Evolutionary conservation across 1,140 invertebrate species (phyloP).

Genomic region (Formica exsecta): DNA sequence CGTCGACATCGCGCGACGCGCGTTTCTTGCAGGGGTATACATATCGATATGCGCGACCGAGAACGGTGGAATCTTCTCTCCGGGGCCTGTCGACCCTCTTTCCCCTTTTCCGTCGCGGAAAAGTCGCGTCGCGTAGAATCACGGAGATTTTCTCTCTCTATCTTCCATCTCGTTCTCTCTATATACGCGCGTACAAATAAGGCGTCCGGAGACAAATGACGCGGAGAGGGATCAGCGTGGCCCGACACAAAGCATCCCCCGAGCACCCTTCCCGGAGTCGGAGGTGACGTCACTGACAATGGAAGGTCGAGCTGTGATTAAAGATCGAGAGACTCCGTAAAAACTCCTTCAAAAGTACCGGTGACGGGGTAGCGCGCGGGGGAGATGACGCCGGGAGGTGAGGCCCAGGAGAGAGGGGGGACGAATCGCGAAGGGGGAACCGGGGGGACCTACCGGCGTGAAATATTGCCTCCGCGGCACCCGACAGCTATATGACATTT

Average conservation of each 20-base stretch:
- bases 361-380: slow-evolving; percentile 50
- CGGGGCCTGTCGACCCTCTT: slow-evolving; percentile 19
- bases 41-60: slow-evolving; percentile 28
- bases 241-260: slow-evolving; percentile 82
- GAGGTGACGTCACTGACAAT: slow-evolving; percentile 86
- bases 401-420: slow-evolving; percentile 50
- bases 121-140: slow-evolving; percentile 38
- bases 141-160: slow-evolving; percentile 39
- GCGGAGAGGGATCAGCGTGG: slow-evolving; percentile 81
- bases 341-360: slow-evolving; percentile 84
- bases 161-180: background rate
- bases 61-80: background rate
- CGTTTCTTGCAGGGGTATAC: slow-evolving; percentile 34
- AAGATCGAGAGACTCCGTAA: slow-evolving; percentile 85
- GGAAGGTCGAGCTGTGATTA: slow-evolving; percentile 86
- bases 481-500: slow-evolving; percentile 85
- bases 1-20: slow-evolving; percentile 34
- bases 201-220: slow-evolving; percentile 83
- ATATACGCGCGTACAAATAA: slow-evolving; percentile 79
- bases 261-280: slow-evolving; percentile 79
- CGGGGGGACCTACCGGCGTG: slow-evolving; percentile 71
- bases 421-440: slow-evolving; percentile 37
- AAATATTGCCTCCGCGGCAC: slow-evolving; percentile 78
- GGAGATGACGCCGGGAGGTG: slow-evolving; percentile 67
- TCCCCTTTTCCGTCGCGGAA: slow-evolving; percentile 8